Evolutionary conservation across 1,140 invertebrate species (phyloP).

Genomic region (Pseudoatta argentina): DNA sequence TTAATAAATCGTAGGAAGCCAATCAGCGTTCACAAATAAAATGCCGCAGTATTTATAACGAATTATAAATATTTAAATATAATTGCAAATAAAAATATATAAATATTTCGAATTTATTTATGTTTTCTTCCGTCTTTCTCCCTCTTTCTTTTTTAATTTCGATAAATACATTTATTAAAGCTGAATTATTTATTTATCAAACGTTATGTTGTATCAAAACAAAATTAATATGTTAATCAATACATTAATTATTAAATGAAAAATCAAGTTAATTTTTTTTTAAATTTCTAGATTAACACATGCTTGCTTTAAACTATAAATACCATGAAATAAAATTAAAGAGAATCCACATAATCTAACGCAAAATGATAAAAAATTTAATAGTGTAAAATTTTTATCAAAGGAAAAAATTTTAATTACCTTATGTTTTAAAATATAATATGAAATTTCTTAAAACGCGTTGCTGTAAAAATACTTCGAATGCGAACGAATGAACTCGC

Average conservation of each 20-base stretch:
- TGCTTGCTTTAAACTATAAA: neutral
- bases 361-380: neutral
- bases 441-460: neutral
- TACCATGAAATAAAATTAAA: neutral
- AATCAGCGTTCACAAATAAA: neutral
- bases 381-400: neutral
- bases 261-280: neutral
- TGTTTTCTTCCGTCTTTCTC: neutral
- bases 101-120: neutral
- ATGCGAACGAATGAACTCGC: neutral
- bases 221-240: slow-evolving; percentile 4
- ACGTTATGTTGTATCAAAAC: neutral
- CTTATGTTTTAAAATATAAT: slow-evolving; percentile 7
- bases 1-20: slow-evolving; percentile 15
- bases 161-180: neutral
- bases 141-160: neutral
- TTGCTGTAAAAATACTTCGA: neutral
- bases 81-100: neutral
- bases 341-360: neutral
- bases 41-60: neutral
- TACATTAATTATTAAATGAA: neutral
- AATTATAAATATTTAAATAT: slow-evolving; percentile 3
- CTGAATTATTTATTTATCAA: neutral
- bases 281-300: neutral
- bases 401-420: neutral